phyloP scores from a whole-genome alignment of 2,113 vertebrate species.

The Sula dactylatra region DNA sequence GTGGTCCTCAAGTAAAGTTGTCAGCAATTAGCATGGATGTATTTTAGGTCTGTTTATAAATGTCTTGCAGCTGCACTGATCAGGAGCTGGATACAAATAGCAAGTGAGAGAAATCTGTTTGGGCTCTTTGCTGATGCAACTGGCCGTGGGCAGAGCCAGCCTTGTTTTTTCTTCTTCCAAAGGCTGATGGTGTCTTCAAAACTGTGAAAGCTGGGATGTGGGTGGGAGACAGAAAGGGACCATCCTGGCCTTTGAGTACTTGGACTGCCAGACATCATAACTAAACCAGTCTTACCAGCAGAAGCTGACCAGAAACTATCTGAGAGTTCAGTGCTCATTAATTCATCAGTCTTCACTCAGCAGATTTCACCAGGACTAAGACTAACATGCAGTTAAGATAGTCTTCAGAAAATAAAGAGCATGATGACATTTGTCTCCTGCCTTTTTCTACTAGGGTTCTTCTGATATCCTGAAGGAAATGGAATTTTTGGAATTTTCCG shows the following conservation, averaged over 20 bases:
- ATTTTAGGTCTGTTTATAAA: slow-evolving; percentile 47
- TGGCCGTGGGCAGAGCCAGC: not conserved
- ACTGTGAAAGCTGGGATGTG: not conserved
- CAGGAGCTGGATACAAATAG: slow-evolving; percentile 26
- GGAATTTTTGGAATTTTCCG: too few relatives aligned
- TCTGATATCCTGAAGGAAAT: too few relatives aligned
- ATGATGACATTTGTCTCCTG: not conserved
- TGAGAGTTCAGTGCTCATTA: not conserved
- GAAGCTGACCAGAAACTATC: not conserved
- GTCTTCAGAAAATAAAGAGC: not conserved
- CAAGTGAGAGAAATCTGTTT: not conserved
- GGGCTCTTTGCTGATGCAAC: not conserved
- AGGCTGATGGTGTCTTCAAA: not conserved
- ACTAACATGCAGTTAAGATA: not conserved
- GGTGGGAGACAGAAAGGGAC: not conserved
- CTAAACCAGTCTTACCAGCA: not conserved
- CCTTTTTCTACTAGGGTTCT: not conserved
- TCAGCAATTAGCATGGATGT: slow-evolving; percentile 4
- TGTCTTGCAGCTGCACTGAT: slow-evolving; percentile 35
- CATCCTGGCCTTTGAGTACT: not conserved
- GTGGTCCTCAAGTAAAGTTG: not conserved
- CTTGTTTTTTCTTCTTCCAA: not conserved
- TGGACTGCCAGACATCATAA: not conserved
- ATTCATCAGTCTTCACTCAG: not conserved
- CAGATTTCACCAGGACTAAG: not conserved